Evolutionary conservation across 1,140 invertebrate species (phyloP).

Genomic region (Phortica variegata): DNA sequence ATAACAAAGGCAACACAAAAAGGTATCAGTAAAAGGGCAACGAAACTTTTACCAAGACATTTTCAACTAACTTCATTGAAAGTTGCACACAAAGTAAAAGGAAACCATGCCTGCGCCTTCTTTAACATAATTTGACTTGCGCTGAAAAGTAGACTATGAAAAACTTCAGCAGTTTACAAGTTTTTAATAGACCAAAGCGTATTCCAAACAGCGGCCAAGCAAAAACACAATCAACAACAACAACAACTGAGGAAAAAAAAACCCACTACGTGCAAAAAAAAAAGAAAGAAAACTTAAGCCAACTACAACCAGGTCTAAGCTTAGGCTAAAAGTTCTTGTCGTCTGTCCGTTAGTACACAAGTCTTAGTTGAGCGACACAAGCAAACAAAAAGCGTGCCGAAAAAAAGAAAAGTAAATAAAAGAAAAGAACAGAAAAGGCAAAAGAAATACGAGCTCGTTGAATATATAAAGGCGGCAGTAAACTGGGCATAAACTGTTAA

Average conservation of each 20-base stretch:
- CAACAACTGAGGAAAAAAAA: no score
- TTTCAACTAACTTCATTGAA: no score
- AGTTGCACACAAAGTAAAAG: no score
- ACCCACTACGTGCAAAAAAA: not conserved
- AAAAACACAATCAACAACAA: no score
- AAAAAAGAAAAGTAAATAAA: constrained; percentile 4
- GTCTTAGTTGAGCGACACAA: constrained; percentile 5
- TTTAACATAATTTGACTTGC: no score
- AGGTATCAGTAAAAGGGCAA: no score
- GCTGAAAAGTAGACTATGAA: not conserved
- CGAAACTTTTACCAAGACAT: no score
- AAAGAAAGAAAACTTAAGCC: constrained; percentile 24
- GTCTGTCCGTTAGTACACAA: constrained; percentile 1
- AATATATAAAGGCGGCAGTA: constrained; percentile 20
- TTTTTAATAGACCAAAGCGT: constrained; percentile 48
- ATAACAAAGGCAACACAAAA: no score
- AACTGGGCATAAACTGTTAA: constrained; percentile 46
- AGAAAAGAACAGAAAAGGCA: not conserved
- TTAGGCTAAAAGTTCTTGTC: constrained; percentile 9
- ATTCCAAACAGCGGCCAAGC: constrained; percentile 3
- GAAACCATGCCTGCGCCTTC: no score
- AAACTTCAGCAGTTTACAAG: constrained; percentile 36
- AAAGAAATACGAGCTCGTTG: not conserved
- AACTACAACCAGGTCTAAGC: no score
- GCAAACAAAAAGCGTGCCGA: constrained; percentile 2